phyloP scores from a whole-genome alignment of 2,888 invertebrate genomes.

The Stramonita haemastoma region DNA sequence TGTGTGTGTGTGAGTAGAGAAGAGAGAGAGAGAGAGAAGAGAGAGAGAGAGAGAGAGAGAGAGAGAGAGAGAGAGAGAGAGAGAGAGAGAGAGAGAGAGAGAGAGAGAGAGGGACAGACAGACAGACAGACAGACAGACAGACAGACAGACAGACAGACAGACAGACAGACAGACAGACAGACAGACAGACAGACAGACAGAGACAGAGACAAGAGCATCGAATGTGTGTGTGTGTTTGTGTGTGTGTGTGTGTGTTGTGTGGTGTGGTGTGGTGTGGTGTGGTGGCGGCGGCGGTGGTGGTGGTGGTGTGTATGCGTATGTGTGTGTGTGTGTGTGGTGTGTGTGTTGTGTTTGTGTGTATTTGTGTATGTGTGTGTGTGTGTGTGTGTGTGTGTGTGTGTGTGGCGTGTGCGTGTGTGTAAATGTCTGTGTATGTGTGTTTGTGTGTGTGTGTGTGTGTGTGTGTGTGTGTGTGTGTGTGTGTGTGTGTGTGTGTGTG shows the following conservation, averaged over 20 bases:
- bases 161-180: not conserved
- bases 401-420: not conserved
- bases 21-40: no score
- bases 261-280: no score
- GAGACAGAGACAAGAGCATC: not conserved
- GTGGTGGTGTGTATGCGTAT: no score
- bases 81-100: no score
- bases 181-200: not conserved
- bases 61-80: no score
- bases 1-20: no score
- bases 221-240: no score
- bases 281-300: no score
- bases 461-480: not conserved
- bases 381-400: not conserved
- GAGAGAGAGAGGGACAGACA: conserved; percentile 20
- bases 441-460: not conserved
- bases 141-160: not conserved
- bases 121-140: not conserved
- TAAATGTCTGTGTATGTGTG: not conserved
- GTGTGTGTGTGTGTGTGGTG: no score
- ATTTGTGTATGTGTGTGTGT: not conserved
- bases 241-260: no score
- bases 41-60: no score
- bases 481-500: not conserved
- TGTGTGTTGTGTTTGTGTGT: no score